Evolutionary conservation across 2,888 invertebrate genomes (phyloP).

Genomic region (Tubulanus polymorphus): DNA sequence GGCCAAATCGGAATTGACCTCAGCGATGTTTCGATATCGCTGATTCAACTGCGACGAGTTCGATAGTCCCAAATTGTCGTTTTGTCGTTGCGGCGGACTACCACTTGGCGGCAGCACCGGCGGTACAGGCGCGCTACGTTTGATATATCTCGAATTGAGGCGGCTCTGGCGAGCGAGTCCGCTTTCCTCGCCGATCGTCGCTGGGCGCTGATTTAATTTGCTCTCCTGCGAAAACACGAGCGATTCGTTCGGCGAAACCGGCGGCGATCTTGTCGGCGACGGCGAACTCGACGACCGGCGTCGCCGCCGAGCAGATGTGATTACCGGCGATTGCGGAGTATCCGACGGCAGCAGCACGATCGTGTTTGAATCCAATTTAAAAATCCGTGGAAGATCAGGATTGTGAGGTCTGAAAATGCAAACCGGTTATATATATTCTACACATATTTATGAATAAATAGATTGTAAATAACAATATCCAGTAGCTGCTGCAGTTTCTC

Average conservation of each 20-base stretch:
- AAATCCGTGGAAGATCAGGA: slow-evolving; percentile 34
- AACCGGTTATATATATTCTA: no score
- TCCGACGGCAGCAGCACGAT: slow-evolving; percentile 36
- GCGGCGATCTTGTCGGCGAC: slow-evolving; percentile 12
- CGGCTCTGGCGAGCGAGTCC: slow-evolving; percentile 42
- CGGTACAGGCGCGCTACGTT: slow-evolving; percentile 19
- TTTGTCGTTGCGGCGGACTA: no score
- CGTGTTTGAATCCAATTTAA: slow-evolving; percentile 29
- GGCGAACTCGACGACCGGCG: background rate
- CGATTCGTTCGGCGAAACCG: slow-evolving; percentile 14
- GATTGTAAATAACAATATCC: no score
- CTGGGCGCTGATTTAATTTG: slow-evolving; percentile 39
- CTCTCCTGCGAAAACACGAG: slow-evolving; percentile 40
- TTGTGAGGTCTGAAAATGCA: slow-evolving; percentile 44
- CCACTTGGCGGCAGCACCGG: background rate
- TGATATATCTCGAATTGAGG: slow-evolving; percentile 49
- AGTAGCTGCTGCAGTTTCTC: no score
- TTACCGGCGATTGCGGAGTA: slow-evolving; percentile 28
- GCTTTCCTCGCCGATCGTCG: slow-evolving; percentile 23
- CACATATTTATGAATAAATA: no score
- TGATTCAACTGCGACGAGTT: slow-evolving; percentile 83
- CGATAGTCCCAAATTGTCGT: slow-evolving; percentile 69
- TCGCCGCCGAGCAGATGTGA: slow-evolving; percentile 22
- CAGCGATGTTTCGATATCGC: slow-evolving; percentile 60
- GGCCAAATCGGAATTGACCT: slow-evolving; percentile 20